Percentiles rank a stretch among this genome's conserved stretches.
Conservation (phyloP, 2,888 invertebrate species). For the Dromius quadrimaculatus region DNA sequence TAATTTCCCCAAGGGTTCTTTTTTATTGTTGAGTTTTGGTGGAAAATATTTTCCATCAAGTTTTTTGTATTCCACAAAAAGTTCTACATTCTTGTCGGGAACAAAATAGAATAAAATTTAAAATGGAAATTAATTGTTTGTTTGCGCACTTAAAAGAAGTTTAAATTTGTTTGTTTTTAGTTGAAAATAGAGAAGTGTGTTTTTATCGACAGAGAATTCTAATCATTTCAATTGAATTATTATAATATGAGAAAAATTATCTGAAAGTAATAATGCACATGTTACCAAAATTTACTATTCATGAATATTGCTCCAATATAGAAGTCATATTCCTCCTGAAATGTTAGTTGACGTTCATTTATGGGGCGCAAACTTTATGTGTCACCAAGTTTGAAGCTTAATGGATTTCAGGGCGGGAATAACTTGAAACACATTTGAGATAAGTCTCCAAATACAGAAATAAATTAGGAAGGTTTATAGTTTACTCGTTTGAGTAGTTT, state of each 20-base stretch:
- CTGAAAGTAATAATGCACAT: too few relatives aligned
- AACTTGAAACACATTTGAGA: too few relatives aligned
- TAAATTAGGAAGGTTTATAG: too few relatives aligned
- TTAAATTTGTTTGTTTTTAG: too few relatives aligned
- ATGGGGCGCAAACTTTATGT: not conserved
- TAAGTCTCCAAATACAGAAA: too few relatives aligned
- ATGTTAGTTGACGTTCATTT: not conserved
- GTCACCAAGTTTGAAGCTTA: constrained; percentile 9
- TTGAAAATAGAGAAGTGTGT: too few relatives aligned
- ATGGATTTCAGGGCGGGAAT: not conserved
- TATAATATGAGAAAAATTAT: too few relatives aligned
- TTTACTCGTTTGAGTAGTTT: too few relatives aligned
- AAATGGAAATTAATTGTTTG: not conserved
- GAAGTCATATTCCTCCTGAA: not conserved
- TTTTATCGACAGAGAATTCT: too few relatives aligned
- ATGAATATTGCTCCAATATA: not conserved
- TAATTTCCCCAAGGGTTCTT: not conserved
- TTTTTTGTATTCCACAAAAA: not conserved
- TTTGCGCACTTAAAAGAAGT: too few relatives aligned
- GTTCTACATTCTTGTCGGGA: too few relatives aligned
- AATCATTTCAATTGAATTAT: too few relatives aligned
- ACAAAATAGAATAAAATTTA: constrained; percentile 2
- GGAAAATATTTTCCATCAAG: not conserved
- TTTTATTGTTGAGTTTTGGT: not conserved
- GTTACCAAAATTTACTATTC: constrained; percentile 7